Base-by-base conservation (phyloP, 2,888 invertebrate species). In the Azorinus chamasolen region DNA sequence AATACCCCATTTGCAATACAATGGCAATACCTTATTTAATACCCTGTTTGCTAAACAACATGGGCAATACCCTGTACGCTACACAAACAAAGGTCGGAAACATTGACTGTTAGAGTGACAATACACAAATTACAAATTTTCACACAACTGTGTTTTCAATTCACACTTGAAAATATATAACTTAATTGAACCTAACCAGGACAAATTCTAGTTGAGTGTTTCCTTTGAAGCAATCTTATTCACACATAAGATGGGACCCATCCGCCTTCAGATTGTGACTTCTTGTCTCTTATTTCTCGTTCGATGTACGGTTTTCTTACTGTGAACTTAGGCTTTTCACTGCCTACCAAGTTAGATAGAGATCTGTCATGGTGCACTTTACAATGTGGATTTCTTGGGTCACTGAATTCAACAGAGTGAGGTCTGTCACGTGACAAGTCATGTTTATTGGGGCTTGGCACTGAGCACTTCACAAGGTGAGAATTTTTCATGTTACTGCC, bases 171-270 rank as follows among this genome's bases (percentile, higher is more conserved):
- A 32, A n/a, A 37, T n/a, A 54, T 16, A 54, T 37, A n/a, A 54
- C 12, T n/a, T 32, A 37, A 18, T 37, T 37, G 54, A 20, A 54
- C 27, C 20, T 25, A 24, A 53, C 4, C 20, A 18, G 50, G 16
- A 20, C 6, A 22, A 32, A 37, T 4, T 32, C 32, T 32, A 32
- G 4, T 32, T 41, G 18, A 57, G 54, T 24, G 12, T 14, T 37
- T 24, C 20, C 16, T 3, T 54, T 37, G 22, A 5, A 54, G 14
- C n/a, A 18, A 25, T 10, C 3, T 3, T 20, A 27, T 25, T 45
- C 61, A 80, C 32, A 80, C 76, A 63, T 80, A 80, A 24, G 80
- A 80, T 8, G 80, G 80, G 24, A 80, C 76, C 81, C 81, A 81
- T 46, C 58, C 71, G 18, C 55, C 55, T n/a, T 68, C 74, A 6